Evolutionary conservation across 2,888 invertebrate genomes (phyloP), one percentile per base, ranked within the genome.

Genomic region (Stenichneumon culpator): DNA sequence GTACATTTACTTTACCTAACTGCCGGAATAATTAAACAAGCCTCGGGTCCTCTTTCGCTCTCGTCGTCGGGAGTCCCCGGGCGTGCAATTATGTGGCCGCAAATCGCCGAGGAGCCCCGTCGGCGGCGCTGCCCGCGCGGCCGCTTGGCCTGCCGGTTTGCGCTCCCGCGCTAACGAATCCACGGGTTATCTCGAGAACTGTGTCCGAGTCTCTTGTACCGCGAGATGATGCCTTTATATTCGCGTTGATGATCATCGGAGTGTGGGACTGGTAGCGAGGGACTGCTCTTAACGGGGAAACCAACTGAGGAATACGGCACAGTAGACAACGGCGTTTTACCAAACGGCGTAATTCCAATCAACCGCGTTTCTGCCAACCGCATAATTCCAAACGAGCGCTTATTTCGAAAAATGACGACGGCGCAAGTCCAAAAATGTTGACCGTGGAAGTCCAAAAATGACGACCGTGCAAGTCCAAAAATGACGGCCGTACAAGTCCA

Each of bases 1-100:
- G 87, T 88, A 87, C 87, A 89, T 91, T 91, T 89, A 88, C 88
- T 89, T 89, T 87, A 80, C 89, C 86, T 88, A 91, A 90, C 87
- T 86, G 82, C 87, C 86, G 89, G 87, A 89, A 89, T 89, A 91
- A 91, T 91, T 91, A 90, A 90, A 90, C 87, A 90, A 89, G 89
- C 90, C 84, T 73, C 75, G 81, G 88, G 74, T 79, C 78, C 60
- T 70, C 50, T 70, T 19, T 79, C 79, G 9, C 47, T 14, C 28
- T 36, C 75, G 39, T 77, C 54, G 77, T 39, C 44, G 63, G 28
- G 65, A 63, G 73, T 73, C 69, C 54, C 39, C 54, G 69, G 84
- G 69, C 82, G 69, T 50, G 78, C 78, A 82, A 82, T 84, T 84
- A 78, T 74, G 82, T 79, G 47, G 74, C 79, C 82, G 74, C 78